Evolutionary conservation across 2,113 vertebrate species (phyloP).

Genomic region (Oreochromis tanganicae): DNA sequence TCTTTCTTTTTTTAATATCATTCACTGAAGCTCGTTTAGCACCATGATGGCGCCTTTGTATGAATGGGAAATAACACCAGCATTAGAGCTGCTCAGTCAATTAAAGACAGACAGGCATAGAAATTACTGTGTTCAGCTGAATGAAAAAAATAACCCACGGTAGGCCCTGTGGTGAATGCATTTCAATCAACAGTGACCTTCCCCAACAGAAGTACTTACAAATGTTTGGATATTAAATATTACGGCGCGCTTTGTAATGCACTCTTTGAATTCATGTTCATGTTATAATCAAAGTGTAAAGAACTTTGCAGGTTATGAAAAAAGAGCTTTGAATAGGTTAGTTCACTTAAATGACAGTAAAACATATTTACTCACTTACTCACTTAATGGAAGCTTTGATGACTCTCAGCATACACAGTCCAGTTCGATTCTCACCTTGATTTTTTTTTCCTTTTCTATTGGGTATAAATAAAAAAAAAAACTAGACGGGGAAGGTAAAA

Average conservation of each 20-base stretch:
- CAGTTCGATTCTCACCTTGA: background rate
- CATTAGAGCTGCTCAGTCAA: conserved; percentile 3
- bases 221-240: background rate
- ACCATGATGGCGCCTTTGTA: conserved; percentile 35
- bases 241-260: background rate
- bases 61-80: conserved; percentile 31
- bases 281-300: background rate
- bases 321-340: background rate
- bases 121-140: conserved; percentile 10
- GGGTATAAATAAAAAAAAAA: background rate
- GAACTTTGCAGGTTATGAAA: background rate
- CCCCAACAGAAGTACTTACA: background rate
- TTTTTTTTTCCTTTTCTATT: background rate
- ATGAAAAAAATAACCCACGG: conserved; percentile 6
- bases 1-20: background rate
- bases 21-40: conserved; percentile 36
- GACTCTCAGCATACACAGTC: background rate
- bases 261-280: background rate
- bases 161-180: background rate
- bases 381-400: background rate
- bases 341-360: background rate
- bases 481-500: background rate
- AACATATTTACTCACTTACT: background rate
- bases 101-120: conserved; percentile 8
- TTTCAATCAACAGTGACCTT: conserved; percentile 25